Evolutionary conservation across 2,888 invertebrate genomes (phyloP).

Genomic region (Drosophila borborema): DNA sequence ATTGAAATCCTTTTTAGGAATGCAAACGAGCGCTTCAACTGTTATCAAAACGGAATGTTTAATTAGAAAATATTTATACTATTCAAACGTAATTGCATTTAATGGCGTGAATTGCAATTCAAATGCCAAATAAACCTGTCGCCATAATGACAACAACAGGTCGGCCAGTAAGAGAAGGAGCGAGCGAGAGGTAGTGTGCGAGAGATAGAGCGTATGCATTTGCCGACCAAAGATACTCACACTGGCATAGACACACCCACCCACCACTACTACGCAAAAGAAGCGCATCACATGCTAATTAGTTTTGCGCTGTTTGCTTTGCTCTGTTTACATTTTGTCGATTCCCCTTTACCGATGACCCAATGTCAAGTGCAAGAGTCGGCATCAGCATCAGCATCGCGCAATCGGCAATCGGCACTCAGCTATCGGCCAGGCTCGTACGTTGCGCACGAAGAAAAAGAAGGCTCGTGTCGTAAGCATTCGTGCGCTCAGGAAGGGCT

Average conservation of each 20-base stretch:
- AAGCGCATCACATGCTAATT: slow-evolving; percentile 71
- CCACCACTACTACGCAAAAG: slow-evolving; percentile 47
- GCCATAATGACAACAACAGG: slow-evolving; percentile 48
- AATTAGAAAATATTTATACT: slow-evolving; percentile 42
- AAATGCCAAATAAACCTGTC: slow-evolving; percentile 75
- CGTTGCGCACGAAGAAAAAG: slow-evolving; percentile 26
- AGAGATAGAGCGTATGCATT: slow-evolving; percentile 10
- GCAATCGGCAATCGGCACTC: not conserved
- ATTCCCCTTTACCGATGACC: slow-evolving; percentile 31
- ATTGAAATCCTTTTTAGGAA: slow-evolving; percentile 34
- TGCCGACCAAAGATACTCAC: slow-evolving; percentile 12
- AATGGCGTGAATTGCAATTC: slow-evolving; percentile 54
- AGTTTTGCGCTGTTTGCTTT: slow-evolving; percentile 52
- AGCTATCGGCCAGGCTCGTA: not conserved
- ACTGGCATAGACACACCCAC: slow-evolving; percentile 64
- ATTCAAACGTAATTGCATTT: slow-evolving; percentile 43
- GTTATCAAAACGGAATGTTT: slow-evolving; percentile 49
- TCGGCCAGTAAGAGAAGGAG: slow-evolving; percentile 14
- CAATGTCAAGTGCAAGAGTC: slow-evolving; percentile 64
- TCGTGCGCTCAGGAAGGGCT: slow-evolving; percentile 17
- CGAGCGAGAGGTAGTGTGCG: not conserved
- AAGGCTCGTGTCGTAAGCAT: slow-evolving; percentile 22
- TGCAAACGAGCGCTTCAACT: slow-evolving; percentile 27
- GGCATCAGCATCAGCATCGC: slow-evolving; percentile 10
- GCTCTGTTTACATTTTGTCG: slow-evolving; percentile 62